Percentiles rank a stretch among this genome's conserved stretches.
These are phyloP conservation scores for Callionymus lyra DNA, from an alignment of 2,113 vertebrate species.

Conservation along the genomic window DNA sequence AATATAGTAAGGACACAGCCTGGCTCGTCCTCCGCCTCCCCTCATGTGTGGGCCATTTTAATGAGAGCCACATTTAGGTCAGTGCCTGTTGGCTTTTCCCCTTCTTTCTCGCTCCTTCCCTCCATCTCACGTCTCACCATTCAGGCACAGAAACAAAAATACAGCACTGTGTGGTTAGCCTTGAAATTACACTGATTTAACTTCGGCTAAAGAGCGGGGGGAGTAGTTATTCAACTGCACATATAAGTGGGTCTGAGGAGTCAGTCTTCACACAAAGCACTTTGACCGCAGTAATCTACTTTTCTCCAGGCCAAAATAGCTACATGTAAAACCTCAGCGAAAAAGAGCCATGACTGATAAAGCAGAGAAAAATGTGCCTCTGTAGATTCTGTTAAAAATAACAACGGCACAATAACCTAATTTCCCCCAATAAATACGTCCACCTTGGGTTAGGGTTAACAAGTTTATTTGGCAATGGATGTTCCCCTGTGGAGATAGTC, in stretches of 20 bases:
- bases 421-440: not conserved
- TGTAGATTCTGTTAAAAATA: not conserved
- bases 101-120: not conserved
- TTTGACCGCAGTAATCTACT: no score
- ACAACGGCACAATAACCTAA: not conserved
- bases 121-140: not conserved
- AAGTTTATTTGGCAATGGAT: conserved; percentile 15
- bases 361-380: not conserved
- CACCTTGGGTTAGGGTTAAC: conserved; percentile 2
- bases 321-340: not conserved
- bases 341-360: not conserved
- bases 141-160: conserved; percentile 15
- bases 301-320: no score
- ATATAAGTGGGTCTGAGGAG: no score
- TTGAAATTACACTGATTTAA: conserved; percentile 23
- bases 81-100: conserved; percentile 15
- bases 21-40: conserved; percentile 13
- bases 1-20: conserved; percentile 15
- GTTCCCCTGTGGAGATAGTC: conserved; percentile 5
- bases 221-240: no score
- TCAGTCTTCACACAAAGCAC: no score
- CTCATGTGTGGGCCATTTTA: conserved; percentile 41
- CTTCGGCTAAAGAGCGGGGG: no score
- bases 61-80: conserved; percentile 58
- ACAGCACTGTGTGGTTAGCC: conserved; percentile 15